Evolutionary conservation across 2,113 vertebrate species (phyloP).

Genomic region (Anguilla japonica): DNA sequence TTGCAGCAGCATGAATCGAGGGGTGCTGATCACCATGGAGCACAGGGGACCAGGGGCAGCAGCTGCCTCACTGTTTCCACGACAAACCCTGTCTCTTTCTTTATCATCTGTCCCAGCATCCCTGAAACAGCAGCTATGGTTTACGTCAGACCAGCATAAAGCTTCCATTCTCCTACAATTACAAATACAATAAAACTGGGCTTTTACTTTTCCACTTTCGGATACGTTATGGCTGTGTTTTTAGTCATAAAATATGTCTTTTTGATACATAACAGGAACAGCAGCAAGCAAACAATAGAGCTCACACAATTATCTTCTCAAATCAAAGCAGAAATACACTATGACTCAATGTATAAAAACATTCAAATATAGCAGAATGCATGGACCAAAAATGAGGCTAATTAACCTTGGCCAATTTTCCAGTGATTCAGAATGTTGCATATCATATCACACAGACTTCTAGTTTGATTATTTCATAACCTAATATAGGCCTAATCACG

Average conservation of each 20-base stretch:
- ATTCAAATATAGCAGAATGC: too few species aligned
- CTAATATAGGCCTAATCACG: too few species aligned
- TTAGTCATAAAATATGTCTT: background rate
- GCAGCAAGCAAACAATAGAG: background rate
- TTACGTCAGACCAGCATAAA: background rate
- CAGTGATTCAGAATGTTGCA: background rate
- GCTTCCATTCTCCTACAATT: background rate
- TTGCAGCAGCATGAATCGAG: conserved; percentile 27
- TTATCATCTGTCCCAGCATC: background rate
- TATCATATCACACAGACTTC: background rate
- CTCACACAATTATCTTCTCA: background rate
- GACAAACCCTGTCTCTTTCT: background rate
- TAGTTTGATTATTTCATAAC: too few species aligned
- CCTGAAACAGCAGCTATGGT: background rate
- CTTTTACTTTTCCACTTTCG: background rate
- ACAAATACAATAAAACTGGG: background rate
- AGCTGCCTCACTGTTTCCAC: conserved; percentile 15
- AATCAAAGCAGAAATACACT: background rate
- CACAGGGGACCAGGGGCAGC: conserved; percentile 28
- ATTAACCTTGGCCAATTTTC: background rate
- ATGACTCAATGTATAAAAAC: too few species aligned
- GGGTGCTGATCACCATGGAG: conserved; percentile 26
- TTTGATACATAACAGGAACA: background rate
- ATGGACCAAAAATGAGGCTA: too few species aligned
- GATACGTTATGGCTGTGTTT: background rate